Percentiles rank a stretch among this genome's conserved stretches.
Conservation (phyloP, 2,113 vertebrate genomes). For the Syrrhaptes paradoxus region DNA sequence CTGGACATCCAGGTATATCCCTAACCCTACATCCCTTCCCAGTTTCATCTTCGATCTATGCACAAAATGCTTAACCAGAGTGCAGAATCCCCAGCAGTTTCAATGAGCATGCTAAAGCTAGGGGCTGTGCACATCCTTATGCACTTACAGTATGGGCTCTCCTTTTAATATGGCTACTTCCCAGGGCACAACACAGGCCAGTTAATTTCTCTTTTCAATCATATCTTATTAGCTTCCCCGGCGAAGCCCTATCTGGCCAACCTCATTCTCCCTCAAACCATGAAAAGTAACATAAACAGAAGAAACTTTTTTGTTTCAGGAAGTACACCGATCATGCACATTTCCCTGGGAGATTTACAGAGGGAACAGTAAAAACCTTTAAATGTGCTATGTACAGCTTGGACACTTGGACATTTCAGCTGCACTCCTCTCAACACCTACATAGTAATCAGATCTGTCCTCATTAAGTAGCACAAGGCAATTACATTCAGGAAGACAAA, state of each 20-base stretch:
- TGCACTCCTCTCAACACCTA: background rate
- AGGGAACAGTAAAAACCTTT: background rate
- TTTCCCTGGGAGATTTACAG: background rate
- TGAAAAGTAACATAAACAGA: background rate
- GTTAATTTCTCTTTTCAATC: background rate
- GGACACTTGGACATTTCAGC: background rate
- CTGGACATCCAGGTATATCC: background rate
- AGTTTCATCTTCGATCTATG: background rate
- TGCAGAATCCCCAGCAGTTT: background rate
- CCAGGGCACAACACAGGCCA: background rate
- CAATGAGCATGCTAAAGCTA: background rate
- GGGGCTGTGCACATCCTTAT: background rate
- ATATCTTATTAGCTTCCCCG: background rate
- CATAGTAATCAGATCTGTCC: background rate
- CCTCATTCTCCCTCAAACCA: background rate
- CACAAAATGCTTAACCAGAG: background rate
- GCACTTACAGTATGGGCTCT: background rate
- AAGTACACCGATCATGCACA: background rate
- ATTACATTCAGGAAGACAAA: background rate
- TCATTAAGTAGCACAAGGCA: background rate
- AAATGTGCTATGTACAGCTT: fast-evolving
- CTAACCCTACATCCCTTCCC: background rate
- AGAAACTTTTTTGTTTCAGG: background rate
- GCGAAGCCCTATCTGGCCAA: background rate
- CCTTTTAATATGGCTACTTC: background rate